phyloP scores from a whole-genome alignment of 1,140 invertebrate species.

The Lordiphosa mommai region DNA sequence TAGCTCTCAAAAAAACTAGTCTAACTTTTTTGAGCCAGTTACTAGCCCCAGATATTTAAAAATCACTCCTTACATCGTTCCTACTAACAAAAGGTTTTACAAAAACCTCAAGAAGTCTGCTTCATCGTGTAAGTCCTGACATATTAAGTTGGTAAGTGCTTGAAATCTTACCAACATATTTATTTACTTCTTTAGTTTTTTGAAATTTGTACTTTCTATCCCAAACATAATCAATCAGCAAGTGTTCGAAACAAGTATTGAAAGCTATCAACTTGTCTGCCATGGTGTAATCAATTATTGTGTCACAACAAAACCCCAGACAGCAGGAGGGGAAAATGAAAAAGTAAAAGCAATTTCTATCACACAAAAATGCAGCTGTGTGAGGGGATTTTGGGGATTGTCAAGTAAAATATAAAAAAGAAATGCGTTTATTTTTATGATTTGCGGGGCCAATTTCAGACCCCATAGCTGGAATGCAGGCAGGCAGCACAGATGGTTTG shows the following conservation, averaged over 20 bases:
- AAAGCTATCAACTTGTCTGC: conserved; percentile 34
- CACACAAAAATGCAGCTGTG: conserved; percentile 4
- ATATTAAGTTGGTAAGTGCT: too few species aligned
- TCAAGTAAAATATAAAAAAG: conserved; percentile 35
- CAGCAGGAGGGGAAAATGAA: conserved; percentile 27
- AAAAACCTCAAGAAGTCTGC: too few species aligned
- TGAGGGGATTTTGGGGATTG: conserved; percentile 21
- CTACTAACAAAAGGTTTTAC: too few species aligned
- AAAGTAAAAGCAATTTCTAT: conserved; percentile 14
- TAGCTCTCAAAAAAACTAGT: too few species aligned
- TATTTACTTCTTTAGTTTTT: background rate
- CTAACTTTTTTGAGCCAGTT: too few species aligned
- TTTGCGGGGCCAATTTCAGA: conserved; percentile 2
- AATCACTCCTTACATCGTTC: too few species aligned
- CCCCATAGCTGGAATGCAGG: background rate
- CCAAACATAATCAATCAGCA: conserved; percentile 31
- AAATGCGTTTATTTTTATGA: conserved; percentile 44
- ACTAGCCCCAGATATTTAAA: too few species aligned
- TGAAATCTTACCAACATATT: too few species aligned
- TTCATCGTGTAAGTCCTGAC: too few species aligned
- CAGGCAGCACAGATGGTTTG: conserved; percentile 6
- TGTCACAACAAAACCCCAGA: conserved; percentile 22
- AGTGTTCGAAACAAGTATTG: conserved; percentile 25
- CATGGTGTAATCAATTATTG: conserved; percentile 38
- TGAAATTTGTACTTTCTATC: background rate